Evolutionary conservation across 2,797 vertebrate species (phyloP), one percentile per base, ranked within the genome.

Genomic region (Salarias fasciatus): DNA sequence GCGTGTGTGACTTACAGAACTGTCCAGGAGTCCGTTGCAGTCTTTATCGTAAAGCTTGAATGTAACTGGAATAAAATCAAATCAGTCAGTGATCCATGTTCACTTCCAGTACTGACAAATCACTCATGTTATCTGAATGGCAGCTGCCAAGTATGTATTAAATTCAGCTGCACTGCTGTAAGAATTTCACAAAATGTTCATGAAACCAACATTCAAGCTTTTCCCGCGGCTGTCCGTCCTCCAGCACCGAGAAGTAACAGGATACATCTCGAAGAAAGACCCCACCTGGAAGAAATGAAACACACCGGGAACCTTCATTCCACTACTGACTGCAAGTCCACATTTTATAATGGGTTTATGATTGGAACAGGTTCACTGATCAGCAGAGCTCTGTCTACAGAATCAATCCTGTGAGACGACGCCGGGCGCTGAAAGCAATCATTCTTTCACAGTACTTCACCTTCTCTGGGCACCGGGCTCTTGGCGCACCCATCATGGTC

Each of bases 41-140:
- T 97, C 95, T 89, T 94, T 96, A 88, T 97, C 96, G 0, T 97
- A 96, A 53, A 97, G 93, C 87, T 93, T 96, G 85, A 96, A 96
- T 68, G 94, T 95, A 86, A 95, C 96, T 96, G 87, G 15, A 79
- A 80, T 45, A 6, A 72, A 80, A 63, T 8, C 79, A 40, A 71
- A n/a, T 33, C 62, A 62, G 41, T 67, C 14, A 61, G 33, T 40
- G 24, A 72, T 44, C 7, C 8, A 43, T 40, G 24, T 5, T 52
- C 18, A 29, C 28, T 43, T 10, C n/a, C 9, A 35, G 35, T 35
- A 5, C 6, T 12, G 35, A 1, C 8, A 49, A 6, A 35, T 38
- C 6, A 8, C 52, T 13, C 24, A 0, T 49, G 18, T 18, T n/a
- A 44, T 53, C n/a, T 1, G 53, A 28, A 12, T 3, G 53, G 46